phyloP scores from a whole-genome alignment of 1,140 invertebrate species.

The Rhyacophila brunnea region DNA sequence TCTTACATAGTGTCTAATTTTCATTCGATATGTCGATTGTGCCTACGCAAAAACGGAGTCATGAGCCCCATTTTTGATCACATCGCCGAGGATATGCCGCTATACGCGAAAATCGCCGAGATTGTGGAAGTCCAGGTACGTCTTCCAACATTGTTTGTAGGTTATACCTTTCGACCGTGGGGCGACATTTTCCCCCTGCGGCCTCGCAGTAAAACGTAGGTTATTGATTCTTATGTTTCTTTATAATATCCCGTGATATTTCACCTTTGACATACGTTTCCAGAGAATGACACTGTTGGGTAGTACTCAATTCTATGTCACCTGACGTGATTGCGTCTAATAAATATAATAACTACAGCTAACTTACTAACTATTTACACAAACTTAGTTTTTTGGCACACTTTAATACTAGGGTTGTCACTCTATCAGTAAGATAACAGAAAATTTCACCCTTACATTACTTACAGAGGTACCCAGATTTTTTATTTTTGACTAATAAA shows the following conservation, averaged over 20 bases:
- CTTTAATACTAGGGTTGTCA: too few species aligned
- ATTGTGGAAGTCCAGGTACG: slow-evolving; percentile 43
- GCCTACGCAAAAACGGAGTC: slow-evolving; percentile 56
- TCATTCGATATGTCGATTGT: slow-evolving; percentile 56
- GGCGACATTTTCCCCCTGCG: background rate
- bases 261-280: too few species aligned
- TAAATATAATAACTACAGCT: too few species aligned
- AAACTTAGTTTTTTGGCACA: too few species aligned
- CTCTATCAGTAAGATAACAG: too few species aligned
- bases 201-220: background rate
- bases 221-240: slow-evolving; percentile 39
- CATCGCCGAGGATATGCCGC: slow-evolving; percentile 45
- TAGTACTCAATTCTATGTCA: too few species aligned
- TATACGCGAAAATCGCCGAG: slow-evolving; percentile 30
- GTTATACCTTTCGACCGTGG: background rate
- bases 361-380: too few species aligned
- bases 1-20: slow-evolving; percentile 54
- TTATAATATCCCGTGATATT: slow-evolving; percentile 49
- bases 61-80: slow-evolving; percentile 57
- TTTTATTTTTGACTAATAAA: too few species aligned
- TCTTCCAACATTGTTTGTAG: slow-evolving; percentile 3
- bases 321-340: too few species aligned
- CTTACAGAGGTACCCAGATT: too few species aligned
- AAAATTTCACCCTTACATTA: too few species aligned
- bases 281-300: too few species aligned